phyloP scores from a whole-genome alignment of 2,888 invertebrate species.

The Cryptocheilus praepositus region DNA sequence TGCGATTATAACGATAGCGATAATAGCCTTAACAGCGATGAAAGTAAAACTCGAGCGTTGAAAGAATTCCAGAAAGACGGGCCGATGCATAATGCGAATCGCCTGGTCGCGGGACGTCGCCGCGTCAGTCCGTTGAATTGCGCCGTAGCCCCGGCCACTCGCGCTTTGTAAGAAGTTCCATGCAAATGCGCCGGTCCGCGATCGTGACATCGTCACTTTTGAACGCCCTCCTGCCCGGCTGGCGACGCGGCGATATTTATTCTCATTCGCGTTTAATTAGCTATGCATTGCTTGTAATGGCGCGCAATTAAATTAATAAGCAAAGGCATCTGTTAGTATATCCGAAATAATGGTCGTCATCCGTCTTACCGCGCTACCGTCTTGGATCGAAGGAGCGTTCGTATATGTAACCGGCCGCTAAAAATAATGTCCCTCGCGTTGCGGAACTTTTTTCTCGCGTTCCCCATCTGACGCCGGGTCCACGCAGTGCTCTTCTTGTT shows the following conservation, averaged over 20 bases:
- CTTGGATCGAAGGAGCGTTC: constrained; percentile 45
- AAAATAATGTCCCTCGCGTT: constrained; percentile 39
- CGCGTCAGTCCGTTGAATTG: not conserved
- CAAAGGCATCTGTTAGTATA: constrained; percentile 64
- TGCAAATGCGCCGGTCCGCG: constrained; percentile 11
- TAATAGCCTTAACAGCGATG: no score
- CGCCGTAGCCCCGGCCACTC: constrained; percentile 3
- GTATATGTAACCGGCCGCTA: constrained; percentile 37
- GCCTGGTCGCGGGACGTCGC: not conserved
- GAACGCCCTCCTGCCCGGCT: constrained; percentile 16
- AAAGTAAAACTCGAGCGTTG: no score
- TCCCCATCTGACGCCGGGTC: constrained; percentile 31
- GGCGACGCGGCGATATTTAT: constrained; percentile 47
- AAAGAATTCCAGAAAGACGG: no score
- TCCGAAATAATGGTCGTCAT: constrained; percentile 66
- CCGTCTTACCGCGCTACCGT: constrained; percentile 63
- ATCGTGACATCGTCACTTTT: constrained; percentile 31
- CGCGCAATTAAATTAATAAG: constrained; percentile 71
- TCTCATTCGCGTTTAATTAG: constrained; percentile 67
- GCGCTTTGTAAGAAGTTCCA: not conserved
- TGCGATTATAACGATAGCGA: no score
- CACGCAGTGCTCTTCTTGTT: constrained; percentile 39
- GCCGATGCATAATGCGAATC: no score
- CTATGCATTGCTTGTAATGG: constrained; percentile 67
- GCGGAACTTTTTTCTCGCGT: constrained; percentile 18